Conservation (phyloP, 2,797 vertebrate species). For the Enteromius radiatus region DNA sequence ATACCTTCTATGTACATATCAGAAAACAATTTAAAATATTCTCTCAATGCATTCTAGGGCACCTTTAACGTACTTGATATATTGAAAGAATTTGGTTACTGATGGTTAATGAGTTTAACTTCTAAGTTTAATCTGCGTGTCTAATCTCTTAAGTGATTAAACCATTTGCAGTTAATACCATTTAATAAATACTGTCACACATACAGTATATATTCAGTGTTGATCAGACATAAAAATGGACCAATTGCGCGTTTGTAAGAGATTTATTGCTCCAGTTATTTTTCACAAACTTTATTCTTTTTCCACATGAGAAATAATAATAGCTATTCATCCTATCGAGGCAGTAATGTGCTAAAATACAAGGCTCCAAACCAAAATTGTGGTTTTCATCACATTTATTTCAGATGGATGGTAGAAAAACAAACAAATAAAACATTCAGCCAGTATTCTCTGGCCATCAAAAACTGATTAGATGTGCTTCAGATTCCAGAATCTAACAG, state of each 20-base stretch:
- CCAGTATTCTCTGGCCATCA: slow-evolving; percentile 25
- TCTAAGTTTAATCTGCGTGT: background rate
- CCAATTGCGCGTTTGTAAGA: background rate
- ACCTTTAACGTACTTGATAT: background rate
- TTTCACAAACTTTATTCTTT: background rate
- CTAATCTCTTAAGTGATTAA: background rate
- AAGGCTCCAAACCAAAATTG: background rate
- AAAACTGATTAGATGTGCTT: slow-evolving; percentile 16
- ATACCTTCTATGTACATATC: no score
- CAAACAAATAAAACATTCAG: slow-evolving; percentile 32
- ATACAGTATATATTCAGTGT: no score
- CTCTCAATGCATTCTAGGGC: no score
- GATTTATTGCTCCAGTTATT: background rate
- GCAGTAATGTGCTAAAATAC: background rate
- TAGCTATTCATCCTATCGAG: background rate
- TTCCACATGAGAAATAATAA: background rate
- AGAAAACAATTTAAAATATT: no score
- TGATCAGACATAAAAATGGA: background rate
- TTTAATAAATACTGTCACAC: background rate
- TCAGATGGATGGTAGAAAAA: background rate
- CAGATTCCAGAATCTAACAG: background rate
- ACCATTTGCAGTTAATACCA: background rate
- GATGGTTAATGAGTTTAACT: background rate
- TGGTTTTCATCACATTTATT: background rate
- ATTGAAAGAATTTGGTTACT: background rate